Percentiles rank a stretch among this genome's conserved stretches.
phyloP scores from a whole-genome alignment of 92 coral and sea anemone genomes.

The Phenganax stokvisi region DNA sequence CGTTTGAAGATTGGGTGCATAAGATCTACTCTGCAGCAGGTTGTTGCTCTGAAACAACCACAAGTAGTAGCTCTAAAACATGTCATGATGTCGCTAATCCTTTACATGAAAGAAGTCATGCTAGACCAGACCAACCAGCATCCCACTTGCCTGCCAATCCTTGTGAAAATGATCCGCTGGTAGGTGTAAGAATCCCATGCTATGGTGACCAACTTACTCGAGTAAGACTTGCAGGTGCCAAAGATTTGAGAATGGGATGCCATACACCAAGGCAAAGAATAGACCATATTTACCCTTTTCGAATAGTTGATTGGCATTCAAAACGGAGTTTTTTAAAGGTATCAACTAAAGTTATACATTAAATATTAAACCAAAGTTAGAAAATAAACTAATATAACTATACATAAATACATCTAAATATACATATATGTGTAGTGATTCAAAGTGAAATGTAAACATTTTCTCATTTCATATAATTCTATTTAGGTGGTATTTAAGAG shows the following conservation, averaged over 20 bases:
- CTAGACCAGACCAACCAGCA: not conserved
- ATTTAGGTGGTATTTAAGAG: not conserved
- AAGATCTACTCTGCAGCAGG: not conserved
- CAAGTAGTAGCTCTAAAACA: not conserved
- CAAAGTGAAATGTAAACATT: no score
- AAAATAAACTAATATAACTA: no score
- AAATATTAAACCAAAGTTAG: no score
- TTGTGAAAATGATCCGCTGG: not conserved
- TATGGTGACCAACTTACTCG: conserved; percentile 63
- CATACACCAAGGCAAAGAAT: conserved; percentile 53
- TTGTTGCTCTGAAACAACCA: not conserved
- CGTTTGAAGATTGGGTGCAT: conserved; percentile 1
- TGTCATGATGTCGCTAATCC: not conserved
- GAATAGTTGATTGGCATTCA: conserved; percentile 60
- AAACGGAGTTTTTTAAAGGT: conserved; percentile 60
- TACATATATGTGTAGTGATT: no score
- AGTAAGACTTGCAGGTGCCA: conserved; percentile 61
- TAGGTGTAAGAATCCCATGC: conserved; percentile 56
- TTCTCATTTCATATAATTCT: no score
- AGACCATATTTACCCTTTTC: conserved; percentile 58
- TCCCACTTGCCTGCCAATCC: not conserved
- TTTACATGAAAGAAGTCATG: not conserved
- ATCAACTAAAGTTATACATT: not conserved
- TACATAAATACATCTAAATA: no score
- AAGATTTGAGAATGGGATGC: conserved; percentile 52